These are phyloP conservation scores for Spondyliosoma cantharus DNA, from an alignment of 2,797 vertebrate species.

Conservation along the genomic window DNA sequence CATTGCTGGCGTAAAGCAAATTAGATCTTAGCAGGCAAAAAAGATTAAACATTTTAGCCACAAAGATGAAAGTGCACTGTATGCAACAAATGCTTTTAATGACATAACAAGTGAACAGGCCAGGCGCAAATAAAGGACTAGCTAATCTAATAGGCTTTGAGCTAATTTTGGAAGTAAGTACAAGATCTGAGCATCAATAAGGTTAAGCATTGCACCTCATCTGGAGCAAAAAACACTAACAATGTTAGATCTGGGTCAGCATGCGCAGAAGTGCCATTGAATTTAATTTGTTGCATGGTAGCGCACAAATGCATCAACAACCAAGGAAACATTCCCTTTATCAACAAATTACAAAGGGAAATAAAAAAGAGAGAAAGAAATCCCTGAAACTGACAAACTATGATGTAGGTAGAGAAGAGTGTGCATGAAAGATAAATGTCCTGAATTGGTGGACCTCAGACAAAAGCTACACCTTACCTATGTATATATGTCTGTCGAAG, in stretches of 20 bases:
- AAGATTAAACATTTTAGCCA: conserved; percentile 40
- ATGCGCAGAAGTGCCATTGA: conserved; percentile 20
- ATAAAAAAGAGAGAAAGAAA: not conserved
- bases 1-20: conserved; percentile 51
- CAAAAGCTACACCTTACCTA: conserved; percentile 74
- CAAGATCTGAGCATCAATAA: not conserved
- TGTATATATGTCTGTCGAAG: conserved; percentile 87
- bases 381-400: too few species aligned
- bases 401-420: too few species aligned
- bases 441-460: not conserved
- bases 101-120: conserved; percentile 26
- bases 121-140: conserved; percentile 16
- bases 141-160: conserved; percentile 35
- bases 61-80: conserved; percentile 57
- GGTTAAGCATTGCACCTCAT: not conserved
- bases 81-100: conserved; percentile 19
- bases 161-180: conserved; percentile 11
- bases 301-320: not conserved
- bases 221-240: not conserved
- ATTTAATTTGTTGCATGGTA: conserved; percentile 8
- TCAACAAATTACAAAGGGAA: not conserved
- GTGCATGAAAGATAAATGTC: not conserved
- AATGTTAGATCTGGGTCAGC: conserved; percentile 1
- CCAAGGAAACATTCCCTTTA: too few species aligned
- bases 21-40: conserved; percentile 56